These are phyloP conservation scores for Apogon talboti DNA, from an alignment of 2,797 vertebrate genomes.

Conservation along the genomic window DNA sequence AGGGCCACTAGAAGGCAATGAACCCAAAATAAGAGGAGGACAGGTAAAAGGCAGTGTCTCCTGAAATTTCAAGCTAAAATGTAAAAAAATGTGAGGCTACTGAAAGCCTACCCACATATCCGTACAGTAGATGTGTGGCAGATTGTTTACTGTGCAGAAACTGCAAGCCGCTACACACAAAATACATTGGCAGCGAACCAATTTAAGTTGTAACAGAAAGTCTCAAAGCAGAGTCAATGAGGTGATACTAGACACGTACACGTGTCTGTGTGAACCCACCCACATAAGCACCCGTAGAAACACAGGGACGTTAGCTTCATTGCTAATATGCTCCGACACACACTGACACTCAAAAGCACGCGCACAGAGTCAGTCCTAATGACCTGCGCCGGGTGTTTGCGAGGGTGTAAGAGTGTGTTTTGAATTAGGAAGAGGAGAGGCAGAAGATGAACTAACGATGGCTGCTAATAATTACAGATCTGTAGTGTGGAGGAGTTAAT, in stretches of 20 bases:
- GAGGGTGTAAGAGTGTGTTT: constrained; percentile 73
- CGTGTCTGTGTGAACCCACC: neutral
- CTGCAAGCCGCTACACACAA: constrained; percentile 9
- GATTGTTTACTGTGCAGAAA: constrained; percentile 6
- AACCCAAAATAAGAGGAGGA: constrained; percentile 27
- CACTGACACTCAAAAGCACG: constrained; percentile 12
- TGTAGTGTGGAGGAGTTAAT: constrained; percentile 81
- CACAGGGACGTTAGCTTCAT: constrained; percentile 11
- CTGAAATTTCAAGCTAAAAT: constrained; percentile 13
- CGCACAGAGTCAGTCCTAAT: constrained; percentile 60
- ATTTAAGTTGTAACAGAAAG: constrained; percentile 39
- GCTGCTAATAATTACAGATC: constrained; percentile 84
- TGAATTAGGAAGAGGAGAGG: constrained; percentile 76
- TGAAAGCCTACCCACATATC: neutral
- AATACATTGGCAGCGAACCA: constrained; percentile 29
- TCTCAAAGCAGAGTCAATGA: constrained; percentile 56
- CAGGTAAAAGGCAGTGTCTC: constrained; percentile 36
- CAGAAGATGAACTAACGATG: constrained; percentile 78
- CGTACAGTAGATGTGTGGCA: no score
- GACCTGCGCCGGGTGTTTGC: constrained; percentile 64
- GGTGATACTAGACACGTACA: constrained; percentile 29
- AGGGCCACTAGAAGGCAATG: constrained; percentile 27
- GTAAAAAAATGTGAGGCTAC: neutral
- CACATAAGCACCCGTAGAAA: constrained; percentile 7
- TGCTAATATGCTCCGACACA: neutral